Percentiles rank a stretch among this genome's conserved stretches.
phyloP scores from a whole-genome alignment of 1,140 invertebrate species.

The Drosophila ercepeae region DNA sequence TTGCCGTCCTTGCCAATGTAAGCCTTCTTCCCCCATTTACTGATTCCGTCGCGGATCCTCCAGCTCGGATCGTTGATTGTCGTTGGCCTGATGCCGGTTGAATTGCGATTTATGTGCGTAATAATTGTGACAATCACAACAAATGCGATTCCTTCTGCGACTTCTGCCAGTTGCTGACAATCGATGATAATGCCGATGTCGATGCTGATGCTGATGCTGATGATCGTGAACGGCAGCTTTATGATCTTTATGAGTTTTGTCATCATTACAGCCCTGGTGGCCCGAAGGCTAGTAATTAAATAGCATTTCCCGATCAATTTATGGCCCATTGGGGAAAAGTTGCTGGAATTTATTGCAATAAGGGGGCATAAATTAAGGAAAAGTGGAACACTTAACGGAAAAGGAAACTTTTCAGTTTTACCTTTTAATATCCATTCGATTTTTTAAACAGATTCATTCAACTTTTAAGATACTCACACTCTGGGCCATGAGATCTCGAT shows the following conservation, averaged over 20 bases:
- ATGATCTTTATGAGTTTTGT: slow-evolving; percentile 52
- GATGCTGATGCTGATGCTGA: slow-evolving; percentile 33
- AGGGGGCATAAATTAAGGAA: not conserved
- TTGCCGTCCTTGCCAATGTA: slow-evolving; percentile 40
- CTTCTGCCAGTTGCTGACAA: slow-evolving; percentile 39
- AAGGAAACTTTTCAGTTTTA: not conserved
- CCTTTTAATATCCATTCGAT: not conserved
- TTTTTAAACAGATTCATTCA: not conserved
- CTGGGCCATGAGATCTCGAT: slow-evolving; percentile 11
- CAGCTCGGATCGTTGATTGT: not conserved
- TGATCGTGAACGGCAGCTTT: slow-evolving; percentile 29
- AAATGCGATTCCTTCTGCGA: slow-evolving; percentile 38
- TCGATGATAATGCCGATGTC: slow-evolving; percentile 41
- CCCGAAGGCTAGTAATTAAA: slow-evolving; percentile 56
- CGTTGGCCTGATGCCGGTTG: slow-evolving; percentile 49
- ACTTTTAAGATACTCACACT: not conserved
- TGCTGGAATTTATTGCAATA: not conserved
- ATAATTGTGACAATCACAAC: slow-evolving; percentile 81
- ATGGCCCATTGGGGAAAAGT: slow-evolving; percentile 12
- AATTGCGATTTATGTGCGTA: slow-evolving; percentile 82
- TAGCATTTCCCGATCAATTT: slow-evolving; percentile 43
- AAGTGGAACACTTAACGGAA: not conserved
- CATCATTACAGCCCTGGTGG: slow-evolving; percentile 49
- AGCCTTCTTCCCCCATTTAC: slow-evolving; percentile 6
- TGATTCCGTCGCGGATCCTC: slow-evolving; percentile 24